Conservation (phyloP, 2,113 vertebrate genomes). For the Hipposideros armiger region DNA sequence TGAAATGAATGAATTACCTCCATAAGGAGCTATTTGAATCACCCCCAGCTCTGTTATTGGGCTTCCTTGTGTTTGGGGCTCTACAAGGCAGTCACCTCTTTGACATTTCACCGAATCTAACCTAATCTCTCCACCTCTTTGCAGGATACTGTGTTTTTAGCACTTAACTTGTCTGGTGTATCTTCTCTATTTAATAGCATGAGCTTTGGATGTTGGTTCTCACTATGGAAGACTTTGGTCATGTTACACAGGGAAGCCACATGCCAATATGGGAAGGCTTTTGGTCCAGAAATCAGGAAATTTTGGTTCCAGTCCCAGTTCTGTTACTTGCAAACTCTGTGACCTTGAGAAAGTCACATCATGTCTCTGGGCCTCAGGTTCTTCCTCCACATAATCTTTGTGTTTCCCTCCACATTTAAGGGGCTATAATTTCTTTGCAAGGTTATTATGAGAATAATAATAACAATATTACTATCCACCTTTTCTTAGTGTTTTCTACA, state of each 20-base stretch:
- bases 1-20: not conserved
- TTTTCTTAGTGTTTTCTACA: not conserved
- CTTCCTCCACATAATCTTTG: not conserved
- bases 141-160: not conserved
- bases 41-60: not conserved
- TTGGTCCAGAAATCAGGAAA: not conserved
- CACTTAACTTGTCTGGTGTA: not conserved
- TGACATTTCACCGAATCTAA: not conserved
- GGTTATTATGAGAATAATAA: not conserved
- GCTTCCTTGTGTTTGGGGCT: not conserved
- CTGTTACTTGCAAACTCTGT: not conserved
- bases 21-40: not conserved
- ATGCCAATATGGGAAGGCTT: not conserved
- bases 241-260: not conserved
- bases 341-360: not conserved
- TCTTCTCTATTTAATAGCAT: not conserved
- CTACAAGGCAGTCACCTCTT: not conserved
- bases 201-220: not conserved
- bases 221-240: not conserved
- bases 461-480: not conserved
- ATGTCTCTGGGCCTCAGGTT: not conserved
- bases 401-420: not conserved
- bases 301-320: not conserved
- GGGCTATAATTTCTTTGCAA: not conserved
- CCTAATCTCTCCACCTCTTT: not conserved